Evolutionary conservation across 2,888 invertebrate species (phyloP).

Genomic region (Harpagoxenus sublaevis): DNA sequence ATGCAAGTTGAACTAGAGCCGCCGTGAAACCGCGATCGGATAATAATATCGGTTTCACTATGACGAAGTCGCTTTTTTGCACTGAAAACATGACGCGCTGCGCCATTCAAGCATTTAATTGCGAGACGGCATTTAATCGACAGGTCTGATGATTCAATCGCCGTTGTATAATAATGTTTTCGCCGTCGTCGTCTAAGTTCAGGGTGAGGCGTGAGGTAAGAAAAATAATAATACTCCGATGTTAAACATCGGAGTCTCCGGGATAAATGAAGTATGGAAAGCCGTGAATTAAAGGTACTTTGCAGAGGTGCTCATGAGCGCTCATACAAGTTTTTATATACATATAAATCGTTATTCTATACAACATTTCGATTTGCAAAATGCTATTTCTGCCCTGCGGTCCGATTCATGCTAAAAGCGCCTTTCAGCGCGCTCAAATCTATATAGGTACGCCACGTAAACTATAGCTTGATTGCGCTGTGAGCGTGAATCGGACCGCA

Average conservation of each 20-base stretch:
- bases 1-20: conserved; percentile 24
- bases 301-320: not conserved
- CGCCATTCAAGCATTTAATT: not conserved
- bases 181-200: not conserved
- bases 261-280: conserved; percentile 10
- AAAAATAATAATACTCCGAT: not conserved
- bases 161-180: conserved; percentile 11
- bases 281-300: not conserved
- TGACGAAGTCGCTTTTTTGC: not conserved
- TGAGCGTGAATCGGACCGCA: too few relatives aligned
- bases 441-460: too few relatives aligned
- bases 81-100: not conserved
- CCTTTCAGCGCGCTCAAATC: too few relatives aligned
- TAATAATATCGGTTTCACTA: not conserved
- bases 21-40: conserved; percentile 27
- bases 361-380: not conserved
- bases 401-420: too few relatives aligned
- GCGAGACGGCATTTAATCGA: not conserved
- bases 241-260: not conserved
- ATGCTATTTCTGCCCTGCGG: not conserved
- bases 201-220: not conserved
- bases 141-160: conserved; percentile 6
- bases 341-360: not conserved
- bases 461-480: too few relatives aligned
- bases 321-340: not conserved